Evolutionary conservation across 23 tunicate species (phyloP), one percentile per base, ranked within the genome.

Genomic region (Ciona savignyi): DNA sequence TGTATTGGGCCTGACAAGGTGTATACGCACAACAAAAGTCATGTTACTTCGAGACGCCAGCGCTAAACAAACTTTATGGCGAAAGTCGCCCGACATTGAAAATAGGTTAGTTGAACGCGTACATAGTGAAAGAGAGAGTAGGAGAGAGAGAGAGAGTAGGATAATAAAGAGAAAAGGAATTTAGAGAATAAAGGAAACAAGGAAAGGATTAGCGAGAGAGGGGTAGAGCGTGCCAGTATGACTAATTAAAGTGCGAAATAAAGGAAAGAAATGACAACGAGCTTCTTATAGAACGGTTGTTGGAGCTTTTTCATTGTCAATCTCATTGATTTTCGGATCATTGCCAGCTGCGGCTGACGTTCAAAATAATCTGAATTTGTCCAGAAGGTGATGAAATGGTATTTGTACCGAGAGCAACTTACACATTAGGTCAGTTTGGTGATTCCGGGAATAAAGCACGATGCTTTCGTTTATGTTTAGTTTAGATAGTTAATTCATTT

Each of bases 21-120:
- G 56, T 6, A 42, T 15, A 42, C 9, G 9, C 15, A 42, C 56
- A 42, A 42, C 56, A 42, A 42, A 42, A 15, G 56, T 15, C 11
- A 42, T 15, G 11, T 9, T 6, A 42, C 56, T 42, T 42, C 56
- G 56, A 42, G 56, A 42, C 56, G 15, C 11, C 11, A 42, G 56
- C 56, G 56, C 56, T 42, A 42, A 42, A 42, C 56, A 42, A 42
- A 42, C 56, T 42, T 42, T 42, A 42, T 42, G 56, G 56, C 56
- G 56, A 42, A 42, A 42, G 56, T 42, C 56, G 56, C 11, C 56
- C 56, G 56, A 6, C 15, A 15, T 42, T 42, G 56, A 42, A 42
- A 42, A 6, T 9, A 15, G 56, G 56, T 42, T 42, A 42, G 11
- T 42, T 42, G 56, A 42, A 42, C 56, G 15, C 11, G 56, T 15